Base-by-base conservation (phyloP, 2,888 invertebrate genomes). In the Lymantria dispar region DNA sequence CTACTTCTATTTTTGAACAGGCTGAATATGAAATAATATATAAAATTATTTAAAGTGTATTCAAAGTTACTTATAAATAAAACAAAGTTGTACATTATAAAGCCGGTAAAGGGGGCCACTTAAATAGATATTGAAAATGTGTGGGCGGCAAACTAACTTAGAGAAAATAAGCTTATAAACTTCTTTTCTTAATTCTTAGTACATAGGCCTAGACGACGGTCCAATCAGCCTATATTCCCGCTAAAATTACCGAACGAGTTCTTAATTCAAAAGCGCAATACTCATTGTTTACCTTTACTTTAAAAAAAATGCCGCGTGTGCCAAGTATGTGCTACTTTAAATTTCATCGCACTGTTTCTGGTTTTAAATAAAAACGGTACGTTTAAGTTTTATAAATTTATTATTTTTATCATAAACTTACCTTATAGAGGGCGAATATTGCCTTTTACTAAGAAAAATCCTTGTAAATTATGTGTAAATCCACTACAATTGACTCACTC, bases 261-360 rank as follows among this genome's bases (percentile, higher is more conserved):
- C 38, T 48, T 44, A 52, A 54, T 44, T 41, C 39, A 43, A n/a
- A 45, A 22, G 54, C 29, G 45, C 13, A 47, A 47, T 62, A 54
- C 56, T 58, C 58, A 14, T 62, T 76, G 76, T 76, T 76, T 76
- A 76, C 74, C 47, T 72, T 68, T 62, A 51, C 48, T 53, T 54
- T 48, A 59, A 48, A 64, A 69, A 70, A 68, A 71, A 71, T 72
- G 76, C 76, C 76, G 76, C 76, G 76, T 76, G 72, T 68, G 62
- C 68, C n/a, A 73, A 74, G 70, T 76, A 65, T 62, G 67, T 67
- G 64, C 70, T 59, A 74, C 72, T 76, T 76, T 68, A 62, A 13
- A 40, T 53, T 31, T 33, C 30, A 36, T 12, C 47, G 51, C 46
- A 37, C 15, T 50, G 58, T 45, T 50, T 54, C 14, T 11, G 52